Conservation (phyloP, 2,888 invertebrate genomes). For the Pristionchus arcanus region DNA sequence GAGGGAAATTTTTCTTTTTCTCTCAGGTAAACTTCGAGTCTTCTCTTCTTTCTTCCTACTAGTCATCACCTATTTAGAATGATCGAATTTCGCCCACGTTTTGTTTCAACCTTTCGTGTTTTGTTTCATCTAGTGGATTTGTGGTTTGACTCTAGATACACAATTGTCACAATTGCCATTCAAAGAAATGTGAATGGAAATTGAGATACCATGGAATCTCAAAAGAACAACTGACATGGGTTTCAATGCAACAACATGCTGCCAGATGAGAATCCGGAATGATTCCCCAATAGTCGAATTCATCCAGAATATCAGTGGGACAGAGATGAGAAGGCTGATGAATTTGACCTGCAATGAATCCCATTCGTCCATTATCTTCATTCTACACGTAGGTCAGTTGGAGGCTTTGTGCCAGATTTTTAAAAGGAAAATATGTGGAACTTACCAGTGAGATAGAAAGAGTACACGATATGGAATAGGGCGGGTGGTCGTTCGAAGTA, state of each 20-base stretch:
- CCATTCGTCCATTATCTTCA: too few relatives aligned
- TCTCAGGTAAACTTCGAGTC: conserved; percentile 48
- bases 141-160: neutral
- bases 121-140: neutral
- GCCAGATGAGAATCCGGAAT: conserved; percentile 65
- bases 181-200: too few relatives aligned
- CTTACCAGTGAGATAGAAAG: conserved; percentile 76
- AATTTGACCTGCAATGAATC: conserved; percentile 67
- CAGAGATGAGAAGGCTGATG: conserved; percentile 81
- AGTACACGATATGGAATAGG: conserved; percentile 74
- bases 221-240: conserved; percentile 50
- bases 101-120: neutral
- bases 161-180: too few relatives aligned
- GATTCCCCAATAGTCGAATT: conserved; percentile 80
- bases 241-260: conserved; percentile 69
- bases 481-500: conserved; percentile 74
- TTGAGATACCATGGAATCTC: too few relatives aligned
- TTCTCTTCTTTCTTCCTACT: conserved; percentile 64
- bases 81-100: conserved; percentile 16
- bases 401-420: neutral
- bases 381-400: neutral
- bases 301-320: conserved; percentile 81
- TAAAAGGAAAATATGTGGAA: neutral
- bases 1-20: neutral
- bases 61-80: conserved; percentile 55